Percentiles rank a stretch among this genome's conserved stretches.
Evolutionary conservation across 1,140 invertebrate species (phyloP).

Genomic region (Cotesia glomerata): DNA sequence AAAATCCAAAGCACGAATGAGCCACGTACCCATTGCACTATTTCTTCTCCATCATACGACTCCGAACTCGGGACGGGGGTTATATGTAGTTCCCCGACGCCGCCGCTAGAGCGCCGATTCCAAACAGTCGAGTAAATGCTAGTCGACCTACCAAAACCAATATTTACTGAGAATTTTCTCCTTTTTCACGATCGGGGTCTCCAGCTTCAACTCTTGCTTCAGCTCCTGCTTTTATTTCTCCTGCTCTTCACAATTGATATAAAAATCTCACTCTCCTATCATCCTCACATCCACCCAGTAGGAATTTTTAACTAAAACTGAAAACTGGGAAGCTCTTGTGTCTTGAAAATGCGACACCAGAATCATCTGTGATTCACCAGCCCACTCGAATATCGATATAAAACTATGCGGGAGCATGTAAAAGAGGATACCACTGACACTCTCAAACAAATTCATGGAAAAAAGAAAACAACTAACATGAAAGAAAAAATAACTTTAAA

Average conservation of each 20-base stretch:
- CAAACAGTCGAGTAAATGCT: neutral
- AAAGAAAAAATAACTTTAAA: too few species aligned
- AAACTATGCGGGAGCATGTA: neutral
- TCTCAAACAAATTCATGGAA: neutral
- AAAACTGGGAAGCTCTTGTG: too few species aligned
- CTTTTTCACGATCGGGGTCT: neutral
- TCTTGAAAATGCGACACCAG: too few species aligned
- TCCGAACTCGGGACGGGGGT: neutral
- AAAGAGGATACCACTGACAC: neutral
- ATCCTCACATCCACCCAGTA: too few species aligned
- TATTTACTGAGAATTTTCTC: constrained; percentile 44
- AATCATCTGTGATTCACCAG: constrained; percentile 4
- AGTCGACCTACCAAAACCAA: constrained; percentile 45
- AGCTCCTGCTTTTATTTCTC: neutral
- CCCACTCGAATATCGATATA: constrained; percentile 1
- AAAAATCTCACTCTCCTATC: too few species aligned
- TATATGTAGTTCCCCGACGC: neutral
- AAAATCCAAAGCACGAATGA: constrained; percentile 5
- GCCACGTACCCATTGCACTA: constrained; percentile 23
- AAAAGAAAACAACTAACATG: neutral
- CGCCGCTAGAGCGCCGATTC: constrained; percentile 22
- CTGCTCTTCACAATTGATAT: neutral
- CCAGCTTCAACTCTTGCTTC: neutral
- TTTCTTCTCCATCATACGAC: too few species aligned
- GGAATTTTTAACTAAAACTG: too few species aligned